Conservation (phyloP, 2,113 vertebrate species). For the Callopanchax toddi region DNA sequence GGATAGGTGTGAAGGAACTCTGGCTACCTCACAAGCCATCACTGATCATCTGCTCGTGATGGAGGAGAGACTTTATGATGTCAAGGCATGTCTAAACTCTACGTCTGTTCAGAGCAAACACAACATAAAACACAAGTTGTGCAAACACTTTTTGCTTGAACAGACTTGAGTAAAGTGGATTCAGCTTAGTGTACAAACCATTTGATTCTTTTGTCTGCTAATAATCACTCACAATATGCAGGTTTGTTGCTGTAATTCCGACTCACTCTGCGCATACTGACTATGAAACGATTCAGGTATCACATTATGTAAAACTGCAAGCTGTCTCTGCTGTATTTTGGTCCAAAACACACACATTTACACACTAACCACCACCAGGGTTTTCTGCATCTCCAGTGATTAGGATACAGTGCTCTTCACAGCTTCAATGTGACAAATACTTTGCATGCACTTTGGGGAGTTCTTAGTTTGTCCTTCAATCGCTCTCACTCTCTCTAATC, state of each 20-base stretch:
- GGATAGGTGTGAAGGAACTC: constrained; percentile 33
- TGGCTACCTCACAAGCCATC: constrained; percentile 67
- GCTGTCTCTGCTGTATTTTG: constrained; percentile 20
- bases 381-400: constrained; percentile 54
- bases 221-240: constrained; percentile 7
- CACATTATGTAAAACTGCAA: constrained; percentile 25
- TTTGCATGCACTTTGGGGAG: constrained; percentile 56
- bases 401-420: constrained; percentile 50
- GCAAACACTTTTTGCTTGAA: constrained; percentile 14
- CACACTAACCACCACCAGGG: constrained; percentile 1
- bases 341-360: constrained; percentile 13
- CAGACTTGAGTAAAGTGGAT: constrained; percentile 9
- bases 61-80: constrained; percentile 40
- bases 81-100: constrained; percentile 19
- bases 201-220: not conserved
- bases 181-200: not conserved
- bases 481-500: constrained; percentile 17
- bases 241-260: constrained; percentile 9
- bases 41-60: constrained; percentile 12
- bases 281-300: constrained; percentile 55
- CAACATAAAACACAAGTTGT: constrained; percentile 23
- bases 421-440: constrained; percentile 58
- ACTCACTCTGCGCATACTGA: constrained; percentile 13
- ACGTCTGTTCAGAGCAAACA: constrained; percentile 25
- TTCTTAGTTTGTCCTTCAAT: constrained; percentile 50